A percentile compares a stretch with the other conserved stretches of the same genome.
phyloP scores from a whole-genome alignment of 1,140 invertebrate species.

The Temnothorax curvispinosus region DNA sequence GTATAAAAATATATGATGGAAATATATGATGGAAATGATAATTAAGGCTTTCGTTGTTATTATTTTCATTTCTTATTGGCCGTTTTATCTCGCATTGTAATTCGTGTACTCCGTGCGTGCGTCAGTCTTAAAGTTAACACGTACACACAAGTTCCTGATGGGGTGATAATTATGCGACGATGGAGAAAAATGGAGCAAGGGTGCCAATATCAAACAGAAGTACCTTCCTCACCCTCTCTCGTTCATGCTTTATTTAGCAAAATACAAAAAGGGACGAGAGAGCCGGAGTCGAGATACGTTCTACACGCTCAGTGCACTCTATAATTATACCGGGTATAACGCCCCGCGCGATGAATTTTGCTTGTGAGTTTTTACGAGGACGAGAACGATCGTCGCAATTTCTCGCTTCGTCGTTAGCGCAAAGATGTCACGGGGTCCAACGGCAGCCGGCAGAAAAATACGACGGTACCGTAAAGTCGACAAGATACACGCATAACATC shows the following conservation, averaged over 20 bases:
- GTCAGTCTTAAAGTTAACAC: background rate
- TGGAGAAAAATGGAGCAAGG: background rate
- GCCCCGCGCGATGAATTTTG: conserved; percentile 14
- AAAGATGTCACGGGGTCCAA: background rate
- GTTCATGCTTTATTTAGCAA: conserved; percentile 47
- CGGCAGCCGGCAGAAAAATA: conserved; percentile 10
- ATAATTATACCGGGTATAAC: conserved; percentile 36
- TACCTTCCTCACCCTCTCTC: conserved; percentile 11
- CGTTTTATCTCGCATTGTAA: too few species aligned
- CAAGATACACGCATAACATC: background rate
- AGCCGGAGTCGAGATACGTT: background rate
- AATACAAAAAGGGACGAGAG: conserved; percentile 10
- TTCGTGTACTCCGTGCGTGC: background rate
- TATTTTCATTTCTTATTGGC: background rate
- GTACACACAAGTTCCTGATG: background rate
- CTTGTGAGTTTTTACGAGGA: background rate
- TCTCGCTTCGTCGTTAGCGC: conserved; percentile 22
- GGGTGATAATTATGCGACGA: background rate
- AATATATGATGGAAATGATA: background rate
- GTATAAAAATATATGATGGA: background rate
- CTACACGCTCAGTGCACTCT: background rate
- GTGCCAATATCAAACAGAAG: background rate
- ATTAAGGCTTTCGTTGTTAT: background rate
- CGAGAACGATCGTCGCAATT: conserved; percentile 38
- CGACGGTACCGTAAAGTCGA: conserved; percentile 5